Percentiles rank a stretch among this genome's conserved stretches.
phyloP scores from a whole-genome alignment of 2,888 invertebrate species.

The Tenthredo amoena region DNA sequence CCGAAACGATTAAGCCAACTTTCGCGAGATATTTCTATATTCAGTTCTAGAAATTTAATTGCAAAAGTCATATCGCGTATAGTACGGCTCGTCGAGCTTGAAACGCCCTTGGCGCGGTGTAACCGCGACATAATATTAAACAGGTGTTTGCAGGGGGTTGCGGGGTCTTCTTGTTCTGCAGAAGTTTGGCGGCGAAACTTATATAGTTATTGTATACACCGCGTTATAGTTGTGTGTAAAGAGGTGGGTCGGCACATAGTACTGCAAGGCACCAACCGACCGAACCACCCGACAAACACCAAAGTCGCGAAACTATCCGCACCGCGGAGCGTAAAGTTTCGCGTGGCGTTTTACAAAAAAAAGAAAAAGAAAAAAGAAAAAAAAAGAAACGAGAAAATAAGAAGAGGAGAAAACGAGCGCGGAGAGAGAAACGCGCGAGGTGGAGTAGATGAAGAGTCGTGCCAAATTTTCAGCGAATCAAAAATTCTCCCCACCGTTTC shows the following conservation, averaged over 20 bases:
- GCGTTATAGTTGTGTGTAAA: conserved; percentile 7
- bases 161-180: not conserved
- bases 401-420: too few relatives aligned
- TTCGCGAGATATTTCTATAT: not conserved
- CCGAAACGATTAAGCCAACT: not conserved
- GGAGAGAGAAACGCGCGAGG: too few relatives aligned
- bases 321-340: not conserved
- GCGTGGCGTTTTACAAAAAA: not conserved
- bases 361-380: not conserved
- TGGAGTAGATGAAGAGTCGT: too few relatives aligned
- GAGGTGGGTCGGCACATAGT: not conserved
- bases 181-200: not conserved
- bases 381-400: too few relatives aligned
- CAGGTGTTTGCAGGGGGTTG: not conserved
- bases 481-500: not conserved
- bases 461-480: not conserved
- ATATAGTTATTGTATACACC: not conserved
- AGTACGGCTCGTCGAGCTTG: not conserved
- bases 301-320: not conserved
- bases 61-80: not conserved
- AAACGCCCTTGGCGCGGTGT: not conserved
- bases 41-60: not conserved
- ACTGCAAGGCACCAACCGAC: not conserved
- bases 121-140: conserved; percentile 5
- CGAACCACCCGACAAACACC: not conserved